Evolutionary conservation across 30 jellyfish, hydroid and myxozoan genomes (phyloP).

Genomic region (Calvadosia cruxmelitensis): DNA sequence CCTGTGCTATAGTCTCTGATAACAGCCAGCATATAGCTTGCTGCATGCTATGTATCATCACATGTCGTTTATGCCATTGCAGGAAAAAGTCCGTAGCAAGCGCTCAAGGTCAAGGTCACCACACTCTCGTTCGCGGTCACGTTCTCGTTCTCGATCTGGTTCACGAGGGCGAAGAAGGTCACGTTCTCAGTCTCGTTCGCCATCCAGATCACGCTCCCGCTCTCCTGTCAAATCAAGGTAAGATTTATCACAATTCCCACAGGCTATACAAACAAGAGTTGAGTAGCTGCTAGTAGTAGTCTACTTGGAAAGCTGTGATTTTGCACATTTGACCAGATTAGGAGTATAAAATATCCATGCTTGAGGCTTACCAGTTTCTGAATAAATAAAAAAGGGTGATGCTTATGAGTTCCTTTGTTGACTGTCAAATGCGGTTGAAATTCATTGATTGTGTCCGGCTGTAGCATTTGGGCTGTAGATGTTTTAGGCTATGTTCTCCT

Average conservation of each 20-base stretch:
- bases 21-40: too few species aligned
- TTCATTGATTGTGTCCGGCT: too few species aligned
- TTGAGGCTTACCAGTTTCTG: too few species aligned
- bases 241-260: not conserved
- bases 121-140: not conserved
- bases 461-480: too few species aligned
- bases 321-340: not conserved
- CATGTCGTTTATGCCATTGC: not conserved
- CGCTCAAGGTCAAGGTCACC: conserved; percentile 5
- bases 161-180: too few species aligned
- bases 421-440: too few species aligned
- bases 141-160: conserved; percentile 50
- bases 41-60: not conserved
- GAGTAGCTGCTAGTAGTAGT: not conserved
- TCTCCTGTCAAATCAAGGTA: conserved; percentile 9
- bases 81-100: conserved; percentile 53
- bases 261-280: not conserved
- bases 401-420: too few species aligned
- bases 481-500: too few species aligned
- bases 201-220: conserved; percentile 24
- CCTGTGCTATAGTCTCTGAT: too few species aligned
- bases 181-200: conserved; percentile 53
- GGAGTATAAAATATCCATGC: not conserved
- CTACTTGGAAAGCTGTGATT: not conserved
- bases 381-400: too few species aligned